Evolutionary conservation across 2,113 vertebrate species (phyloP).

Genomic region (Camelus dromedarius): DNA sequence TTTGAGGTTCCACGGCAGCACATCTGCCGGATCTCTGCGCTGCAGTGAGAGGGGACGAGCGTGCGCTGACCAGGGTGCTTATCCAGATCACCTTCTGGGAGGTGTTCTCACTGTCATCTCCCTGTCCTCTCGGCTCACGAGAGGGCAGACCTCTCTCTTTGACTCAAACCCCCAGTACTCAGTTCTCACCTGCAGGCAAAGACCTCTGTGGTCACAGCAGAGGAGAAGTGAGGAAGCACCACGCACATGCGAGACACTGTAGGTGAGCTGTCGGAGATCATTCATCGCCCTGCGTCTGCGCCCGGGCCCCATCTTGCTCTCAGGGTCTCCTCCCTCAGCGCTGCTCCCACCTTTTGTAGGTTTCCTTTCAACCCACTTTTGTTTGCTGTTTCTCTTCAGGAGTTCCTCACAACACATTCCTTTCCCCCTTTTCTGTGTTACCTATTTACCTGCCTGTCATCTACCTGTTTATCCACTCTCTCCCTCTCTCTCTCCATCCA

Average conservation of each 20-base stretch:
- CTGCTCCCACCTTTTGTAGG: not conserved
- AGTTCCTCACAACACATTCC: not conserved
- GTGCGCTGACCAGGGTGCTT: not conserved
- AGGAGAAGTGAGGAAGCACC: not conserved
- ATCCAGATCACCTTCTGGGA: not conserved
- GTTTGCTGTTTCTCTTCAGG: not conserved
- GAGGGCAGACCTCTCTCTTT: not conserved
- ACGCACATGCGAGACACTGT: rapidly evolving
- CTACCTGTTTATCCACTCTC: not conserved
- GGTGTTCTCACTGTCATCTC: not conserved
- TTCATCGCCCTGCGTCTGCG: rapidly evolving
- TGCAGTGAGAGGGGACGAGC: too few species aligned
- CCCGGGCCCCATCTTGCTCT: rapidly evolving
- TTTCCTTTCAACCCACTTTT: not conserved
- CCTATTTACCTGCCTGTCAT: not conserved
- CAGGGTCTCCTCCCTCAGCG: rapidly evolving
- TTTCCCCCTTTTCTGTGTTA: not conserved
- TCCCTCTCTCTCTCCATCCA: not conserved
- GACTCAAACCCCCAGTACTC: not conserved
- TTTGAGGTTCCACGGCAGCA: not conserved
- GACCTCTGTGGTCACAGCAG: not conserved
- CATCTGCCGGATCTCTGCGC: not conserved
- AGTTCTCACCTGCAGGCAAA: not conserved
- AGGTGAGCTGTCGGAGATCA: rapidly evolving
- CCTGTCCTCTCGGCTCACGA: not conserved